Evolutionary conservation across 2,113 vertebrate species (phyloP).

Genomic region (Anseranas semipalmata): DNA sequence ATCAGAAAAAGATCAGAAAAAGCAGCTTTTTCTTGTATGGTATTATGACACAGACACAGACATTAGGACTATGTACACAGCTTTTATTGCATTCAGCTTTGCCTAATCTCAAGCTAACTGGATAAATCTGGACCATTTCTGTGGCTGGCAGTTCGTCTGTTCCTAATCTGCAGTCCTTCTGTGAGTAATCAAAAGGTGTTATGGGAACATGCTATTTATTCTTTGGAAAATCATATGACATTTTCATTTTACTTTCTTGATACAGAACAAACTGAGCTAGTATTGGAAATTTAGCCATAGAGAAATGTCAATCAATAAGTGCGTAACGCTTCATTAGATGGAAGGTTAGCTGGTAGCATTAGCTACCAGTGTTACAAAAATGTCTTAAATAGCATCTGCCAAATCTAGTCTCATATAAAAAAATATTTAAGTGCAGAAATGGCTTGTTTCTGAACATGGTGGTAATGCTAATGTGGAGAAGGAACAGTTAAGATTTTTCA

Average conservation of each 20-base stretch:
- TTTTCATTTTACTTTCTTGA: conserved; percentile 48
- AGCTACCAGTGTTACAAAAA: conserved; percentile 3
- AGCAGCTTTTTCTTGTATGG: neutral
- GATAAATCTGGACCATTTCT: neutral
- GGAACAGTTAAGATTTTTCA: neutral
- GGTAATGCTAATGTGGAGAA: neutral
- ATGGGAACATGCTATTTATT: conserved; percentile 28
- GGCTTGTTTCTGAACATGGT: neutral
- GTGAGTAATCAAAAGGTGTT: neutral
- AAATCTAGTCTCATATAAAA: neutral
- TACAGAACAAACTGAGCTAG: conserved; percentile 19
- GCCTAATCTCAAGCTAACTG: neutral
- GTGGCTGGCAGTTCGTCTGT: neutral
- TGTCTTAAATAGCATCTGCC: conserved; percentile 28
- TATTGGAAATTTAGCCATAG: neutral
- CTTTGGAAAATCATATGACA: neutral
- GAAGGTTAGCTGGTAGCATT: conserved; percentile 24
- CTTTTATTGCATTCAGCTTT: neutral
- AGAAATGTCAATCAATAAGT: conserved; percentile 58
- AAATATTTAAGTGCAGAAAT: neutral
- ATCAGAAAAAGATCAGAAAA: neutral
- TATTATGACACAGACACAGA: neutral
- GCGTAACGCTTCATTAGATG: conserved; percentile 30
- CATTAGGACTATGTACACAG: neutral
- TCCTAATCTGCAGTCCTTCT: neutral